These are phyloP conservation scores for Scaptomyza flava DNA, from an alignment of 2,888 invertebrate genomes.

Conservation along the genomic window DNA sequence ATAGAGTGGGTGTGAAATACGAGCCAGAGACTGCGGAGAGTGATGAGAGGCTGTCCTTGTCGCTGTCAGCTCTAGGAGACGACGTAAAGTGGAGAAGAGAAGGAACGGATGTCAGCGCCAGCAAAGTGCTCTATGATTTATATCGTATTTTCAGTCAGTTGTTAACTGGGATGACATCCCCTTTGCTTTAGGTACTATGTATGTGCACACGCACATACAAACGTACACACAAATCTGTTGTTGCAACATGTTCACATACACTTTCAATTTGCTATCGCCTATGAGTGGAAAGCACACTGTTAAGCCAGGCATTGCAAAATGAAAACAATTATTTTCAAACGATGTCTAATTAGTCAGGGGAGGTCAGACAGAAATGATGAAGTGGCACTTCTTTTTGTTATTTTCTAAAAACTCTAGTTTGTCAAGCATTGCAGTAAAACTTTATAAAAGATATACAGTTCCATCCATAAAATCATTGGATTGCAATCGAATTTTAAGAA, in stretches of 20 bases:
- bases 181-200: slow-evolving; percentile 11
- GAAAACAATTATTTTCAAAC: slow-evolving; percentile 30
- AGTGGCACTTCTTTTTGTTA: neutral
- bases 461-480: too few relatives aligned
- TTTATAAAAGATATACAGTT: neutral
- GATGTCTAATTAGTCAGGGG: slow-evolving; percentile 18
- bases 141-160: slow-evolving; percentile 49
- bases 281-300: neutral
- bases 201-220: neutral
- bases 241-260: slow-evolving; percentile 22
- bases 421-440: neutral
- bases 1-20: neutral
- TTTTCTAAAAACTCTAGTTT: neutral
- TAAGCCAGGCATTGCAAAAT: slow-evolving; percentile 13
- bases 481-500: too few relatives aligned
- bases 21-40: slow-evolving; percentile 3
- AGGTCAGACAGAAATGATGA: neutral
- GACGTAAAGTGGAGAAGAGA: neutral
- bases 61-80: slow-evolving; percentile 14
- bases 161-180: slow-evolving; percentile 15
- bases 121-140: slow-evolving; percentile 65
- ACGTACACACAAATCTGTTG: slow-evolving; percentile 1
- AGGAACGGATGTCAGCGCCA: slow-evolving; percentile 27
- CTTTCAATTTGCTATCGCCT: slow-evolving; percentile 23
- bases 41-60: slow-evolving; percentile 44